Evolutionary conservation across 2,888 invertebrate genomes (phyloP).

Genomic region (Bombylius major): DNA sequence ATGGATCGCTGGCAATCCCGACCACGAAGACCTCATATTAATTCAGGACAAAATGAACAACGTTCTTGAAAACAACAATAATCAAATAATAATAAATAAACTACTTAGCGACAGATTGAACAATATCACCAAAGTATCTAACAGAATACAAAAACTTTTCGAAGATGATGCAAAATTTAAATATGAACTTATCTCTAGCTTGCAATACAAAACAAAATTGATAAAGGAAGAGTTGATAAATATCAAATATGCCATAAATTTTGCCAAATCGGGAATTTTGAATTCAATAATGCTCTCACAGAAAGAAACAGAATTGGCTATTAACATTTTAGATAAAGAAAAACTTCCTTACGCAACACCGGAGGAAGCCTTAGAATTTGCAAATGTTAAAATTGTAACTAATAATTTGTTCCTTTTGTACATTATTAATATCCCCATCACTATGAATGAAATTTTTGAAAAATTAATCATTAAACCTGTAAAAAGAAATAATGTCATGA

Average conservation of each 20-base stretch:
- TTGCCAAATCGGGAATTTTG: slow-evolving; percentile 7
- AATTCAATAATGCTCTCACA: slow-evolving; percentile 11
- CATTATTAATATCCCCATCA: slow-evolving; percentile 13
- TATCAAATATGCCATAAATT: slow-evolving; percentile 11
- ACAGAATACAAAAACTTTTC: not conserved
- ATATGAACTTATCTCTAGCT: not conserved
- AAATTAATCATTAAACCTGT: slow-evolving; percentile 8
- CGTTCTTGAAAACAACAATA: slow-evolving; percentile 1
- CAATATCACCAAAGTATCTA: too few relatives aligned
- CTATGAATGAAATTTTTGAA: slow-evolving; percentile 10
- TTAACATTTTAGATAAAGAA: slow-evolving; percentile 10
- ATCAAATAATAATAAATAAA: too few relatives aligned
- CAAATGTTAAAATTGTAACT: slow-evolving; percentile 14
- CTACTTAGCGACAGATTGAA: too few relatives aligned
- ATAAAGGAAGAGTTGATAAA: slow-evolving; percentile 10
- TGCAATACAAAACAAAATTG: slow-evolving; percentile 3
- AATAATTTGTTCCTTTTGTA: slow-evolving; percentile 12
- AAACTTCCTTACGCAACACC: slow-evolving; percentile 12
- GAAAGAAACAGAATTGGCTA: slow-evolving; percentile 7
- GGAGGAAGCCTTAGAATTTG: slow-evolving; percentile 16
- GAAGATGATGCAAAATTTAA: not conserved
- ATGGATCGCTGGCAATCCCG: slow-evolving; percentile 1
- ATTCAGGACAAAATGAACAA: slow-evolving; percentile 2
- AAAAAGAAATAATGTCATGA: slow-evolving; percentile 7
- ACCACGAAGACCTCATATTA: not conserved